phyloP scores from a whole-genome alignment of 2,888 invertebrate species.

The Abrostola tripartita region DNA sequence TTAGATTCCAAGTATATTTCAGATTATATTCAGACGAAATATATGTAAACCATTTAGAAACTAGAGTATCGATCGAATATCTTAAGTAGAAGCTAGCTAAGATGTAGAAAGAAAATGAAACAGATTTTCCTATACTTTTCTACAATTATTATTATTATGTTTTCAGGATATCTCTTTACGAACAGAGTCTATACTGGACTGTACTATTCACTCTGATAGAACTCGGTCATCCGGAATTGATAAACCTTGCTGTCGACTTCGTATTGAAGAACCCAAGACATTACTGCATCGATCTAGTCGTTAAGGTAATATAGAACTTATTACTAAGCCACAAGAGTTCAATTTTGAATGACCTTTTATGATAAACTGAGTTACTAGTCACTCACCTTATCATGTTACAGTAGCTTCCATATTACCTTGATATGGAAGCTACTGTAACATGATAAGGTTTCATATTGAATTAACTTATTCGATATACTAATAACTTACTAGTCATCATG shows the following conservation, averaged over 20 bases:
- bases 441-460: not conserved
- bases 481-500: not conserved
- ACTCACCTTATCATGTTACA: too few relatives aligned
- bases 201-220: conserved; percentile 79
- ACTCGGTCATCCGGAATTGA: conserved; percentile 77
- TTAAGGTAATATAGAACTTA: conserved; percentile 68
- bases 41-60: too few relatives aligned
- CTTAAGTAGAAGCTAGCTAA: not conserved
- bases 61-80: not conserved
- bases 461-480: not conserved
- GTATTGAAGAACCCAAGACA: conserved; percentile 75
- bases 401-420: too few relatives aligned
- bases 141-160: not conserved
- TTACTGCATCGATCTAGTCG: conserved; percentile 80
- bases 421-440: not conserved
- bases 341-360: not conserved
- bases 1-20: too few relatives aligned
- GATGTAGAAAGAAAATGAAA: not conserved
- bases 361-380: not conserved
- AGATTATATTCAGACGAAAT: too few relatives aligned
- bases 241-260: conserved; percentile 79
- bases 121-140: not conserved
- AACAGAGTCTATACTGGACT: conserved; percentile 83
- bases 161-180: conserved; percentile 81
- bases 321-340: not conserved